These are phyloP conservation scores for Protonemura montana DNA, from an alignment of 2,888 invertebrate genomes.

Conservation along the genomic window DNA sequence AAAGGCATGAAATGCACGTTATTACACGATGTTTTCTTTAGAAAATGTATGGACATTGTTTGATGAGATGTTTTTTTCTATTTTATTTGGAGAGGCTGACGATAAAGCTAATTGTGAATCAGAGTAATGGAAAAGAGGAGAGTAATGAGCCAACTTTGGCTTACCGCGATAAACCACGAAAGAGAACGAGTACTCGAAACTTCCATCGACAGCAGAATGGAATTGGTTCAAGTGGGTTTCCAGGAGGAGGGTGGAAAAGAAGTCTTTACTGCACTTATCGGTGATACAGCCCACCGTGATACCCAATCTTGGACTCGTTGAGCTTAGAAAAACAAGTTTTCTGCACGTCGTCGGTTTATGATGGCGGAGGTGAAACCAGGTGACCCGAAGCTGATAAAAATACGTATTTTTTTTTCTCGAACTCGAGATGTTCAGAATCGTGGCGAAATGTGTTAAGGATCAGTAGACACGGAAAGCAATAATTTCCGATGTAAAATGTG, in stretches of 20 bases:
- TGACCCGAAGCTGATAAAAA: not conserved
- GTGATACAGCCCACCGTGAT: not conserved
- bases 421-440: not conserved
- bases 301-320: not conserved
- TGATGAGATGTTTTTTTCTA: not conserved
- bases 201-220: conserved; percentile 7
- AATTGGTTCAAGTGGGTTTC: not conserved
- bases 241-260: not conserved
- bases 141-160: not conserved
- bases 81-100: not conserved
- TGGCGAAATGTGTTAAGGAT: not conserved
- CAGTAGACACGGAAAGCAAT: conserved; percentile 12
- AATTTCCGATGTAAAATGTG: conserved; percentile 12
- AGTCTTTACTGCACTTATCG: not conserved
- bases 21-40: not conserved
- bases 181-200: not conserved
- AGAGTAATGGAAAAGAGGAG: not conserved
- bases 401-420: not conserved
- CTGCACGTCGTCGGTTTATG: not conserved
- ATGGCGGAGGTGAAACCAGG: not conserved
- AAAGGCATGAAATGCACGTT: not conserved
- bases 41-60: not conserved
- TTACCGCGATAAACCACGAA: not conserved
- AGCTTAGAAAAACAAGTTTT: not conserved
- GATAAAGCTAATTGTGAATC: conserved; percentile 7